phyloP scores from a whole-genome alignment of 2,113 vertebrate species.

The Phylloscopus trochiloides region DNA sequence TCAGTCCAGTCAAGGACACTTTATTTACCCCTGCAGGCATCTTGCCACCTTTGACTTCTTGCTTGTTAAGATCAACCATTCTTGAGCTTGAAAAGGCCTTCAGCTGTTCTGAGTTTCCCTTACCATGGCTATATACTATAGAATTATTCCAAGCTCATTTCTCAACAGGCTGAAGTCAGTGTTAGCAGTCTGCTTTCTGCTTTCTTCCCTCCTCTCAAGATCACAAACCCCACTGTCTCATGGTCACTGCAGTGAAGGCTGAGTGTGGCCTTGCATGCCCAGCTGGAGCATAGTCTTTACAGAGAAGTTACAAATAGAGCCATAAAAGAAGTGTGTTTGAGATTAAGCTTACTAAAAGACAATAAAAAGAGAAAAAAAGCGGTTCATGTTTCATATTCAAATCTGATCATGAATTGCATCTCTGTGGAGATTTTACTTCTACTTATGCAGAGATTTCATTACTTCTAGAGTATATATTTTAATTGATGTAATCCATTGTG shows the following conservation, averaged over 20 bases:
- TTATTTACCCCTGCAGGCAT: neutral
- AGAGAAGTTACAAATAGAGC: neutral
- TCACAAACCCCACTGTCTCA: neutral
- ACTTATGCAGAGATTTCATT: neutral
- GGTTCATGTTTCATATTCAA: neutral
- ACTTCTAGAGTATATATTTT: neutral
- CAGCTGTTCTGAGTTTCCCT: neutral
- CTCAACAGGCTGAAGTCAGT: neutral
- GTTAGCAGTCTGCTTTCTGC: neutral
- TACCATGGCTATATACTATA: neutral
- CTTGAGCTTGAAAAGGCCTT: neutral
- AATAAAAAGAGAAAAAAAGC: neutral
- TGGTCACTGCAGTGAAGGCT: neutral
- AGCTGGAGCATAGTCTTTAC: neutral
- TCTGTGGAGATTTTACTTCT: neutral
- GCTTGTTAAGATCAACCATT: neutral
- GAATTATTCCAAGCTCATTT: neutral
- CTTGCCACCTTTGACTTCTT: neutral
- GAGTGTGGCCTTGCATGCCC: neutral
- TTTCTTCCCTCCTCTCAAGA: neutral
- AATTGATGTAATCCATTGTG: neutral
- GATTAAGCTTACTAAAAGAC: neutral
- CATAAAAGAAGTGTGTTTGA: neutral
- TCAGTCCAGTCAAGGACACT: neutral
- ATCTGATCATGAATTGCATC: neutral